Base-by-base conservation (phyloP, 2,888 invertebrate genomes). In the Crocallis elinguaria region DNA sequence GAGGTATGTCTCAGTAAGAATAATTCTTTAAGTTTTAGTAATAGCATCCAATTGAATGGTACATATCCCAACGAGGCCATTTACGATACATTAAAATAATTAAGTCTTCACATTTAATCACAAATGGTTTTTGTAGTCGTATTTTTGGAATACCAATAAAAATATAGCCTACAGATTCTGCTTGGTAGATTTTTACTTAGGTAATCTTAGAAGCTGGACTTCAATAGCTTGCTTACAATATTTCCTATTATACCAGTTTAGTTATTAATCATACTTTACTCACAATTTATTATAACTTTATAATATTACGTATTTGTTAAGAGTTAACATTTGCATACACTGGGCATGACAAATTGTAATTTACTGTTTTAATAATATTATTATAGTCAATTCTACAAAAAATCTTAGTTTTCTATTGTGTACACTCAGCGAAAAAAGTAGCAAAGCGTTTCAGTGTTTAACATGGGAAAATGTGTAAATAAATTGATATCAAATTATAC, bases 31-130 rank as follows among this genome's bases (percentile, higher is more conserved):
- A 89, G 88, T 77, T 91, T 91, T 82, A 90, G 91, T 66, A 91
- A 91, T 81, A 91, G 90, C 71, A 91, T 91, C 75, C 90, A 91
- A 77, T 82, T 91, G 74, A 91, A 91, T 86, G 91, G 91, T 87
- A 89, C 88, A 83, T 91, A 91, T 82, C 88, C 90, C 81, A 89
- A 82, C 85, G 91, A 91, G 81, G 90, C 90, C 88, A 91, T 91
- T 75, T 91, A 91, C 63, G 91, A 91, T 86, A 91, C 91, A 63
- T 85, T 91, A 80, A 90, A 91, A 67, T 91, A 90, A 77, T 59
- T 53, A 63, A 45, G 36, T 49, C n/a, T 11, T 36, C 41, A 44
- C 39, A 56, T 27, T 46, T 50, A 29, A 38, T 58, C 56, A 57
- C 73, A 64, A 70, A 62, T 62, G 62, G 72, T 62, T 59, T 68